Conservation (phyloP, 2,797 vertebrate species). For the Parambassis ranga region DNA sequence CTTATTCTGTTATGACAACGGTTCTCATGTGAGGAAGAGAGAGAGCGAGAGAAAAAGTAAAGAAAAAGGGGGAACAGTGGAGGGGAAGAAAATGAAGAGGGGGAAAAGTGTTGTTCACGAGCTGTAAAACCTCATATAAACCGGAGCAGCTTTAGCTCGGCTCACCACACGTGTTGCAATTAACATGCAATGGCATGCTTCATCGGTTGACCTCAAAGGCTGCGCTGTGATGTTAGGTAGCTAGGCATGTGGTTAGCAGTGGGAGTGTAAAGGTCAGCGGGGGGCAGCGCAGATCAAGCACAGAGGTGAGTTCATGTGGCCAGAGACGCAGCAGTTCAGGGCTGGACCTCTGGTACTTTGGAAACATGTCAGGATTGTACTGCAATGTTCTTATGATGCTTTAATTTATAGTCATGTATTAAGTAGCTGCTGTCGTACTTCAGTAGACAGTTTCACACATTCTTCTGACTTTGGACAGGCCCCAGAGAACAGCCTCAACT, state of each 20-base stretch:
- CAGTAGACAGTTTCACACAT: not conserved
- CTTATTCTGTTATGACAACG: constrained; percentile 65
- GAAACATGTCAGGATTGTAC: not conserved
- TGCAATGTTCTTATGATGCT: not conserved
- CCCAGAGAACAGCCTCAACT: constrained; percentile 27
- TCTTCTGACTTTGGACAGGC: not conserved
- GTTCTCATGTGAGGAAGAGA: constrained; percentile 40
- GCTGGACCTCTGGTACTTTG: not conserved
- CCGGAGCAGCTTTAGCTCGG: constrained; percentile 44
- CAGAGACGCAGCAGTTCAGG: constrained; percentile 4
- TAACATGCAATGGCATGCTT: constrained; percentile 67
- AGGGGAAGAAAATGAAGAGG: constrained; percentile 18
- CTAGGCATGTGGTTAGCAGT: constrained; percentile 53
- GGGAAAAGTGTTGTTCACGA: constrained; percentile 57
- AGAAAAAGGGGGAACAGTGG: not conserved
- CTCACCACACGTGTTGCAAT: constrained; percentile 70
- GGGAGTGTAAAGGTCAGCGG: constrained; percentile 57
- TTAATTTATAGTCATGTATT: not conserved
- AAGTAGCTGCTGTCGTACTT: constrained; percentile 6
- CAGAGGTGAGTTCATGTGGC: constrained; percentile 46
- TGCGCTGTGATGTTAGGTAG: constrained; percentile 61
- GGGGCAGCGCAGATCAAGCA: constrained; percentile 46
- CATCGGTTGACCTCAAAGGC: constrained; percentile 63
- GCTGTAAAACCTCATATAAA: constrained; percentile 66
- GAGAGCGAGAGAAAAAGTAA: not conserved